Evolutionary conservation across 2,113 vertebrate species (phyloP).

Genomic region (Phyllopteryx taeniolatus): DNA sequence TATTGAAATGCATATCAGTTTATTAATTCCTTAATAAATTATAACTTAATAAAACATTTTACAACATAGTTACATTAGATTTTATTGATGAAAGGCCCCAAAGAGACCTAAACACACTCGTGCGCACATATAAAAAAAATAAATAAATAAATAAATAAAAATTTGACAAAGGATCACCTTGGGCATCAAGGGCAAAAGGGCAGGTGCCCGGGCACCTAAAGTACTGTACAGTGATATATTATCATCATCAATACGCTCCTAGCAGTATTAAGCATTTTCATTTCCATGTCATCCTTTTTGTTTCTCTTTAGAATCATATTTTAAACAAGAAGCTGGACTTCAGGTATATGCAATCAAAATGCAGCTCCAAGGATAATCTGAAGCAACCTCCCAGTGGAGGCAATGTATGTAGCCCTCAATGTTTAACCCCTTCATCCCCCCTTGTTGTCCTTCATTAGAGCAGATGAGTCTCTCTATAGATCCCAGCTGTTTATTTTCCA

Average conservation of each 20-base stretch:
- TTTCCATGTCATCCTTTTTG: slow-evolving; percentile 48
- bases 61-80: too few relatives aligned
- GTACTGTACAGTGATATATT: background rate
- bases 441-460: slow-evolving; percentile 4
- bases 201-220: too few relatives aligned
- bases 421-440: background rate
- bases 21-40: too few relatives aligned
- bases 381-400: slow-evolving; percentile 83
- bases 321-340: slow-evolving; percentile 93
- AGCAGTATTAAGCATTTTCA: background rate
- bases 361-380: slow-evolving; percentile 93
- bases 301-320: slow-evolving; percentile 89
- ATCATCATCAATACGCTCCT: background rate
- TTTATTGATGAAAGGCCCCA: too few relatives aligned
- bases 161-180: too few relatives aligned
- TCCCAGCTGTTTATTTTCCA: background rate
- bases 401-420: slow-evolving; percentile 82
- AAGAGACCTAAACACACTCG: too few relatives aligned
- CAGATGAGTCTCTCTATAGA: background rate
- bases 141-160: too few relatives aligned
- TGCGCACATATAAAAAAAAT: too few relatives aligned
- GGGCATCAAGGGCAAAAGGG: too few relatives aligned
- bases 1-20: too few relatives aligned
- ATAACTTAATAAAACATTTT: too few relatives aligned
- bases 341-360: slow-evolving; percentile 84